Evolutionary conservation across 2,113 vertebrate genomes (phyloP).

Genomic region (Tachuris rubrigastra): DNA sequence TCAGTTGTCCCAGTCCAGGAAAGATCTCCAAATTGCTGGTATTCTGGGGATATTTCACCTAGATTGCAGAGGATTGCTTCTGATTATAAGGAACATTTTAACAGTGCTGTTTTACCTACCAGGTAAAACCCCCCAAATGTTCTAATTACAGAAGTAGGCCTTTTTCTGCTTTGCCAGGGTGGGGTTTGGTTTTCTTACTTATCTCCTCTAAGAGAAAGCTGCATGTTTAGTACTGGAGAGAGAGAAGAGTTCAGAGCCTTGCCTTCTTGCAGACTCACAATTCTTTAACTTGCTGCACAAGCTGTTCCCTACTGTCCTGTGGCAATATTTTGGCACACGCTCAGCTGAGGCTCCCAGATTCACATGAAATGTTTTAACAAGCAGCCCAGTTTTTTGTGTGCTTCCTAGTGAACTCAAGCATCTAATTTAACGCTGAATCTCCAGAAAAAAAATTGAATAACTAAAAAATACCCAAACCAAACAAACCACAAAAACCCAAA

Average conservation of each 20-base stretch:
- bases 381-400: background rate
- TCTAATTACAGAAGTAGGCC: background rate
- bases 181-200: background rate
- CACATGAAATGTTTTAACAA: background rate
- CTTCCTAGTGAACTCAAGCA: background rate
- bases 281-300: conserved; percentile 2
- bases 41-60: background rate
- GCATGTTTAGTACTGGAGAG: background rate
- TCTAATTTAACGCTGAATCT: background rate
- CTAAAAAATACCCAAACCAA: background rate
- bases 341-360: background rate
- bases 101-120: background rate
- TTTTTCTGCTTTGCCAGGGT: background rate
- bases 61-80: background rate
- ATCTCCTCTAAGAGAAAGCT: background rate
- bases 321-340: background rate
- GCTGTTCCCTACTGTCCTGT: background rate
- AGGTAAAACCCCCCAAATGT: background rate
- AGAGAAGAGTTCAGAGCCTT: background rate
- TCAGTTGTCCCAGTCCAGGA: background rate
- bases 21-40: background rate
- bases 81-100: background rate
- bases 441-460: background rate
- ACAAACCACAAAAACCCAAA: background rate
- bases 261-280: background rate